Base-by-base conservation (phyloP, 2,888 invertebrate species). In the Ophion ellenae region DNA sequence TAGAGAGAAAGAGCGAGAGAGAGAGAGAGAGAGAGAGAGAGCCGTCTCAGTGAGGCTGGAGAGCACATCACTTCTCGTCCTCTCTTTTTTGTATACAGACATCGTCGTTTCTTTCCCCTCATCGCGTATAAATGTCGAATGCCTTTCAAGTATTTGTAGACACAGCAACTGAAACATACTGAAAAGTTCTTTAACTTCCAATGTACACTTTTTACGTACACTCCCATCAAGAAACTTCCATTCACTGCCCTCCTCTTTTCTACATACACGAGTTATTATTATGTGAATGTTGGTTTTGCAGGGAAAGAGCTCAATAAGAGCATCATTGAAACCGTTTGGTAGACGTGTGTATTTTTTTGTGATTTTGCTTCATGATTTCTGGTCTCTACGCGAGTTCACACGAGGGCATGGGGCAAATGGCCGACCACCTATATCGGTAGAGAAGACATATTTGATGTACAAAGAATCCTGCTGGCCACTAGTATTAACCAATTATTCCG, bases 1-100 rank as follows among this genome's bases (percentile, higher is more conserved):
- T 53, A 3, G 53, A 17, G 47, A n/a, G 28, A 75, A 11, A 64
- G 53, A 36, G n/a, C 63, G 53, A 61, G 70, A 76, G 85, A 83
- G 83, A 78, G 53, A 14, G 14, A 14, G 53, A 14, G 47, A n/a
- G 28, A 75, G 32, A 71, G 53, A 32, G n/a, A 76, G 85, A 83
- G 83, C 83, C 83, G 85, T 85, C 80, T 70, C 80, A 61, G 79
- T 75, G 83, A 80, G 32, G 80, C 80, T 71, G 83, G 64, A 79
- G 75, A 85, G 85, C 83, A 83, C 80, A 75, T 83, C 67, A 61
- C 85, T 73, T 76, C 76, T 61, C 85, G 74, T 76, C 71, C 59
- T n/a, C n/a, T 71, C 79, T 76, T 57, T 71, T 57, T 70, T 64
- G 24, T 20, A 11, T n/a, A 61, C 32, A 61, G n/a, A 77, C 77